phyloP scores from a whole-genome alignment of 30 jellyfish, hydroid and myxozoan species.

The Mastigias papua region DNA sequence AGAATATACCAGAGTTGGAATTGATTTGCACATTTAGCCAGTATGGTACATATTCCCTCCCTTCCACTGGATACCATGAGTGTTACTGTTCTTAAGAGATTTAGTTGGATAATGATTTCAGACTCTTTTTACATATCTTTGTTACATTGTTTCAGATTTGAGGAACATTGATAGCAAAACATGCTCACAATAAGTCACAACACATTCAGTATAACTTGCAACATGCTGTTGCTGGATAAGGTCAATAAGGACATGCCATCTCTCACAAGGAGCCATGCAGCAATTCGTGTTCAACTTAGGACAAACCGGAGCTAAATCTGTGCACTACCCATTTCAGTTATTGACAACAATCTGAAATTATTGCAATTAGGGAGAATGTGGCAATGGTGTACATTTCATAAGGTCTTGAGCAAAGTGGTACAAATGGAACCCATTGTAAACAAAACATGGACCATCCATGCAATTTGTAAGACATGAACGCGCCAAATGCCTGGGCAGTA shows the following conservation, averaged over 20 bases:
- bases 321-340: not conserved
- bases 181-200: constrained; percentile 1
- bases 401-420: constrained; percentile 6
- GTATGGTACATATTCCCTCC: no score
- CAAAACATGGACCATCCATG: constrained; percentile 4
- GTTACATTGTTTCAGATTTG: constrained; percentile 43
- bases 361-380: not conserved
- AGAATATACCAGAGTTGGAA: no score
- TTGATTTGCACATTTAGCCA: no score
- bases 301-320: not conserved
- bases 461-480: not conserved
- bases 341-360: not conserved
- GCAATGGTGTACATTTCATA: not conserved
- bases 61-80: not conserved
- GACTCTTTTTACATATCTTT: not conserved
- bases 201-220: not conserved
- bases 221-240: constrained; percentile 24
- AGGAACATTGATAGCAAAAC: constrained; percentile 31
- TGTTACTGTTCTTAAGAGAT: not conserved
- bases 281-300: constrained; percentile 4
- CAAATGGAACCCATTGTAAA: not conserved
- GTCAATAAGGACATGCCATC: constrained; percentile 1
- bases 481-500: not conserved
- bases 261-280: not conserved
- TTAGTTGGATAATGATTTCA: not conserved